phyloP scores from a whole-genome alignment of 2,797 vertebrate species.

The Thripadectes ignobilis region DNA sequence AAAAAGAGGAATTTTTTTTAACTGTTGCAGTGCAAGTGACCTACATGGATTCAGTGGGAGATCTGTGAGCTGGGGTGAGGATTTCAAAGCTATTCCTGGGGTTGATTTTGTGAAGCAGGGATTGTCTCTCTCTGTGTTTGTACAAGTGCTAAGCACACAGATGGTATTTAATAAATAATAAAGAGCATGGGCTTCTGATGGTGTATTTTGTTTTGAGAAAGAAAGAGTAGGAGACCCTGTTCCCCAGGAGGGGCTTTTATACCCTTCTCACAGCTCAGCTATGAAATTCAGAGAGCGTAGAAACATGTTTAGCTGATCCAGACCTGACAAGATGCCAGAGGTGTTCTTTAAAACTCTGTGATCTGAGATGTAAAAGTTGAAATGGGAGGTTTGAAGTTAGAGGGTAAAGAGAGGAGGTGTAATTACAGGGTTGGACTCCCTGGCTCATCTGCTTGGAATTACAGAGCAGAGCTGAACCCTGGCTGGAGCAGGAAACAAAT shows the following conservation, averaged over 20 bases:
- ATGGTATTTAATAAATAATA: conserved; percentile 58
- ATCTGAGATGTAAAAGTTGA: conserved; percentile 69
- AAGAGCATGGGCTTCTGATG: conserved; percentile 28
- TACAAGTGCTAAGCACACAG: conserved; percentile 46
- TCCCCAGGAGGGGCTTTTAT: conserved; percentile 28
- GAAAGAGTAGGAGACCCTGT: neutral
- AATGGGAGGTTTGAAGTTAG: conserved; percentile 75
- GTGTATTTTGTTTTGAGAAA: conserved; percentile 48
- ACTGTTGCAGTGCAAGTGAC: neutral
- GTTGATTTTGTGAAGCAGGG: neutral
- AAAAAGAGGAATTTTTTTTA: neutral
- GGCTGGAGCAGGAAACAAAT: conserved; percentile 82
- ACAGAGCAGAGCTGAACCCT: conserved; percentile 81
- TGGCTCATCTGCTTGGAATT: conserved; percentile 85
- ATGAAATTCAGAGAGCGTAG: neutral
- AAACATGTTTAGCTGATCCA: conserved; percentile 49
- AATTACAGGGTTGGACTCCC: conserved; percentile 81
- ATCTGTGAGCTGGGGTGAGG: neutral
- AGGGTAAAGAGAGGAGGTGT: conserved; percentile 78
- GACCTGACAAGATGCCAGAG: conserved; percentile 66
- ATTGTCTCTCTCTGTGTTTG: conserved; percentile 33
- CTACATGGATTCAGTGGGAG: neutral
- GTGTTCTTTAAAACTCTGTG: conserved; percentile 68
- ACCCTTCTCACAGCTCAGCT: conserved; percentile 1
- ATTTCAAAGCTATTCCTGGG: conserved; percentile 4